Base-by-base conservation (phyloP, 2,113 vertebrate species). In the Aegithalos caudatus region DNA sequence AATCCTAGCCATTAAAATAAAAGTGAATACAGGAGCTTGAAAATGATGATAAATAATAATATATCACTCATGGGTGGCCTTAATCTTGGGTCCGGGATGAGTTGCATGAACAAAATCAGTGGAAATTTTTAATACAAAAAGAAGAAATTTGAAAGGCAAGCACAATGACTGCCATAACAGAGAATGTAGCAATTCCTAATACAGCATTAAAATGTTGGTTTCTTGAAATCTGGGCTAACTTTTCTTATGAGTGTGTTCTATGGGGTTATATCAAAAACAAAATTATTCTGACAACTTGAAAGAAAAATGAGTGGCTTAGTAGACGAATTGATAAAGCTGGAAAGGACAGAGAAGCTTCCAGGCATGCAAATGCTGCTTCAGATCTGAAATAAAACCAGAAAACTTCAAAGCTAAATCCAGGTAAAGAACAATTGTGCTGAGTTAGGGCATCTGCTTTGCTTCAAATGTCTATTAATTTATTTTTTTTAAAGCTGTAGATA, bases 401-500 rank as follows among this genome's bases (percentile, higher is more conserved):
- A 87, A 48, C 50, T 86, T 92, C 31, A 95, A 93, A 92, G 73
- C n/a, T 76, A 81, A 78, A 60, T 86, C 7, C 57, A 92, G 7
- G 47, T 85, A 77, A 72, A 69, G 66, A 93, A 66, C 17, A 70
- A 57, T 45, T 80, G 45, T 58, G 31, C 54, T 65, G 38, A 91
- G 45, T 85, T 85, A 70, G 62, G 50, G 70, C 35, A 88, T 86
- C 66, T 95, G 81, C 71, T 90, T 94, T 83, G 38, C 50, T 94
- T 94, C 58, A 58, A 70, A 82, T 65, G 11, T 31, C 89, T 54
- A 61, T 64, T 73, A 42, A 66, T 90, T 92, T 91, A 2, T 67
- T 90, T 90, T 91, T 94, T 61, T 66, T 80, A 94, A 91, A 69
- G 37, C 74, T 85, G 37, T 88, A 96, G 71, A 51, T 64, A 62